Evolutionary conservation across 2,888 invertebrate genomes (phyloP), one percentile per base, ranked within the genome.

Genomic region (Chymomyza procnemis): DNA sequence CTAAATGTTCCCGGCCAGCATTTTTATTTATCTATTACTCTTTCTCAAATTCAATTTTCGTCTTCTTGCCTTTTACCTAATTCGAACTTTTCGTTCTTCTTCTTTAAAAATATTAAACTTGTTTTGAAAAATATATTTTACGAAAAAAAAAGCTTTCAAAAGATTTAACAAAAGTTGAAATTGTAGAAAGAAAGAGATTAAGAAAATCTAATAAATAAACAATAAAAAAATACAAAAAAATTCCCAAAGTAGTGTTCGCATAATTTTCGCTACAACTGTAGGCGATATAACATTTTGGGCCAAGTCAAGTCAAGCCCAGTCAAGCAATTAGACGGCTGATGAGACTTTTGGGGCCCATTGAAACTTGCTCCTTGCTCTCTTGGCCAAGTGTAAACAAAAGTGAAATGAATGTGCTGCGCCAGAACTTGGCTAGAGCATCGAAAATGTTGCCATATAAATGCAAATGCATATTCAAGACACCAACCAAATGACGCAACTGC

Each of bases 401-500:
- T 81, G 80, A 81, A 79, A 76, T 78, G 79, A 74, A 76, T 74
- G 79, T 76, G 18, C 18, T 4, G 19, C 50, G 50, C 34, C 34
- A 3, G 2, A 41, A 12, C 34, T 41, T 4, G 54, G n/a, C n/a
- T n/a, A n/a, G 19, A 54, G 16, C 16, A 14, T 9, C 54, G 21
- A 14, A 26, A 21, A 79, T 79, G 63, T 58, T 14, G 18, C 78
- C 79, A 81, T 82, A 78, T 82, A 82, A 81, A 82, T 82, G 81
- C 81, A 78, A 81, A 81, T 81, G 63, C 61, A 21, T 30, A 26
- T 30, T 14, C 56, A 21, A 16, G 26, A 56, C 30, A 56, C 16
- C 22, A 21, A 26, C 30, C 55, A 19, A 52, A 55, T 18, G 56
- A 14, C 56, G n/a, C 26, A n/a, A 30, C 56, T 8, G 30, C 6